Evolutionary conservation across 2,797 vertebrate species (phyloP), one percentile per base, ranked within the genome.

Genomic region (Vireo griseus): DNA sequence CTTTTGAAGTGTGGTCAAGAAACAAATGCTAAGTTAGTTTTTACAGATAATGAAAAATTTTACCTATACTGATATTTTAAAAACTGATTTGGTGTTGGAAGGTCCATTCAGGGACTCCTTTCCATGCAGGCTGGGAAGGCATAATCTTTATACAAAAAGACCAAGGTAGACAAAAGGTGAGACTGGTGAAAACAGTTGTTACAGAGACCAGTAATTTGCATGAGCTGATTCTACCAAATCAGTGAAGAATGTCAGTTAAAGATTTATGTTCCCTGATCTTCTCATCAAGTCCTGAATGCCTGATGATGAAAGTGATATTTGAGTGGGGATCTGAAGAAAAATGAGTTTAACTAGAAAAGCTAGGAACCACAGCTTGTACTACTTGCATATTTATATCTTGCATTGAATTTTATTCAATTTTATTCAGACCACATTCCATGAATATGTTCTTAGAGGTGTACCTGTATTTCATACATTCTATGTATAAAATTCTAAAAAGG

Each of bases 261-360:
- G 84, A 93, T 92, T 91, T 75, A 88, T 94, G 63, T 94, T 76
- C 47, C 59, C 74, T 73, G 67, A 67, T 92, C 81, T 75, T 81
- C 93, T 89, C 59, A 75, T 93, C 59, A 69, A 59, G 35, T 82
- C 48, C 33, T 86, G 71, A 87, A 82, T 73, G 37, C 84, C 52
- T 92, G 84, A 89, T 94, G 71, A 93, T 84, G 83, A 82, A 95
- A 95, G 82, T 68, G 75, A 74, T 85, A 77, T 88, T 91, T 80
- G 67, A 92, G n/a, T 73, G 68, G 21, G 52, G 33, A 92, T 87
- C 67, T 89, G 42, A 94, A 91, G 78, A 89, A 93, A 92, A 92
- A 83, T 71, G 51, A 74, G 16, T 80, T 76, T 85, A 82, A 94
- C 78, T 87, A 88, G 75, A 92, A 89, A 91, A 91, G 52, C 52